These are phyloP conservation scores for Druceiella hillmani DNA, from an alignment of 2,888 invertebrate species.

Conservation along the genomic window DNA sequence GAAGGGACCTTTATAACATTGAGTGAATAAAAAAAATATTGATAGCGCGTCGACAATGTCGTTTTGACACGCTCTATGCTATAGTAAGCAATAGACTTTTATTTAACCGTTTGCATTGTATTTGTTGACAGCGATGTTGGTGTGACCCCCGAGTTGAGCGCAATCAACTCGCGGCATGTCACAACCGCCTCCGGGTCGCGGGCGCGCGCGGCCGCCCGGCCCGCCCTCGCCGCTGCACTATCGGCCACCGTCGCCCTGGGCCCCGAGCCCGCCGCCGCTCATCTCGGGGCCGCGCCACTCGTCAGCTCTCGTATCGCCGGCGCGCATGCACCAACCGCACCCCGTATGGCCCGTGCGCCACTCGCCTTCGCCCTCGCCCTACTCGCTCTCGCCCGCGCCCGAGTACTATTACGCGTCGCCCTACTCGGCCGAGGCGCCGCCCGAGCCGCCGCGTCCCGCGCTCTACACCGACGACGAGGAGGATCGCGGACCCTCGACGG, in stretches of 20 bases:
- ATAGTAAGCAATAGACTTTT: too few species aligned
- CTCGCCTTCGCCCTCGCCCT: constrained; percentile 49
- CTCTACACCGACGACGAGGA: constrained; percentile 64
- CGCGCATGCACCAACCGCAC: constrained; percentile 52
- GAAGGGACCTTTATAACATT: too few species aligned
- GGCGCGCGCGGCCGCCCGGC: constrained; percentile 42
- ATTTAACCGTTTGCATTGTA: too few species aligned
- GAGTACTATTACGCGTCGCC: constrained; percentile 56
- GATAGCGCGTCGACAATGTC: too few species aligned
- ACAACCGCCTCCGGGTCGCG: constrained; percentile 48
- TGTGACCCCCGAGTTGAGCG: constrained; percentile 51
- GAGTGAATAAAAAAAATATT: too few species aligned
- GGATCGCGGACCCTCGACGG: constrained; percentile 78
- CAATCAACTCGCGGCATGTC: constrained; percentile 50
- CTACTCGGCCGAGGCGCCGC: constrained; percentile 61
- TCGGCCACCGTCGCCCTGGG: constrained; percentile 72
- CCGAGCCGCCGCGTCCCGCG: constrained; percentile 64
- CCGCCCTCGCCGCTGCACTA: constrained; percentile 60
- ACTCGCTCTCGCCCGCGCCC: constrained; percentile 55
- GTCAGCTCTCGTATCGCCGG: constrained; percentile 49
- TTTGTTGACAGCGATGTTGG: constrained; percentile 51
- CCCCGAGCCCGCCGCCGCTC: constrained; percentile 68
- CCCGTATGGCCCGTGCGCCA: constrained; percentile 40
- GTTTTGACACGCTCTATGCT: too few species aligned
- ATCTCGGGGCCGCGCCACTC: constrained; percentile 57